These are phyloP conservation scores for Pseudomyrmex cubaensis DNA, from an alignment of 1,140 invertebrate genomes.

Conservation along the genomic window DNA sequence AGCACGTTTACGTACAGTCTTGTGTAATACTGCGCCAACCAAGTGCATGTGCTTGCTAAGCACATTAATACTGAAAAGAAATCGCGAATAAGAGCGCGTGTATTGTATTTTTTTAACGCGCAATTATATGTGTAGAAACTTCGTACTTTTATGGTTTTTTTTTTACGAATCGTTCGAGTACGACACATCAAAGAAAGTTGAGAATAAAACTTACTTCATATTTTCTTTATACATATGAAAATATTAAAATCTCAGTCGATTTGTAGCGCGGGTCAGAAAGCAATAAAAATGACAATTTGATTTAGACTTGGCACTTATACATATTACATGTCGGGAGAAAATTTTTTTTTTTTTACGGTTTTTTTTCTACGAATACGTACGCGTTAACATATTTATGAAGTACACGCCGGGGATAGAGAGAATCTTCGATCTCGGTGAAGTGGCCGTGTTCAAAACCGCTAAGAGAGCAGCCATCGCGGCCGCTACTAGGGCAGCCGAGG, in stretches of 20 bases:
- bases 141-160: background rate
- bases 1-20: constrained; percentile 92
- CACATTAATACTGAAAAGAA: constrained; percentile 89
- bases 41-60: constrained; percentile 89
- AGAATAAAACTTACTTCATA: too few species aligned
- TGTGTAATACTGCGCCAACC: constrained; percentile 91
- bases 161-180: background rate
- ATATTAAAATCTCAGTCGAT: too few species aligned
- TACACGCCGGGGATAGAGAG: constrained; percentile 92
- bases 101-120: too few species aligned
- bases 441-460: constrained; percentile 92
- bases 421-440: constrained; percentile 90
- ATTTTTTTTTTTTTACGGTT: constrained; percentile 1
- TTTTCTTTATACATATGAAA: too few species aligned
- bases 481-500: constrained; percentile 88
- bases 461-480: constrained; percentile 90
- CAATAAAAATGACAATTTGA: too few species aligned
- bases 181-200: too few species aligned
- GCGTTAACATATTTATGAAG: constrained; percentile 90
- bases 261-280: too few species aligned
- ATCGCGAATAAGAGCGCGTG: background rate
- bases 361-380: constrained; percentile 85
- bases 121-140: too few species aligned
- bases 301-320: too few species aligned
- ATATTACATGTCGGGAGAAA: too few species aligned